Evolutionary conservation across 2,888 invertebrate species (phyloP).

Genomic region (Rhopalosiphum nymphaeae): DNA sequence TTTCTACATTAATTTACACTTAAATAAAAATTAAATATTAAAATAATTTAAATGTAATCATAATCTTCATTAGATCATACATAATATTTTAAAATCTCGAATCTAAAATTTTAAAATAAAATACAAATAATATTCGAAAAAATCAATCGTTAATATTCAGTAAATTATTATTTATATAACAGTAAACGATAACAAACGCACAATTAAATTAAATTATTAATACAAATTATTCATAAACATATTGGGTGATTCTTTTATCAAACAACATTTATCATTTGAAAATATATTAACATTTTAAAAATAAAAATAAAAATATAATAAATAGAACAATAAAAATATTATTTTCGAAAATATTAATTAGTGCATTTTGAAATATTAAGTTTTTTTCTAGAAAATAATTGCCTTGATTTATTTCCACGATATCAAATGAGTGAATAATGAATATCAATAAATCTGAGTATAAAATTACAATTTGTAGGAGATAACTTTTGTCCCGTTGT

Average conservation of each 20-base stretch:
- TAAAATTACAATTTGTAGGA: background rate
- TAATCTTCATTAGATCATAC: background rate
- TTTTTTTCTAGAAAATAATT: no score
- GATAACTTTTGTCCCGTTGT: background rate
- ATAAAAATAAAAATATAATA: no score
- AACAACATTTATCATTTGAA: no score
- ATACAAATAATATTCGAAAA: background rate
- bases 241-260: no score
- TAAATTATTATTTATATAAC: background rate
- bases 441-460: background rate
- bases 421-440: background rate
- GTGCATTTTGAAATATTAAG: no score
- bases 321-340: no score
- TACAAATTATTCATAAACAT: background rate
- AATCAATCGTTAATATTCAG: background rate
- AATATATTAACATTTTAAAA: no score
- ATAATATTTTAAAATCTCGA: background rate
- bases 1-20: background rate
- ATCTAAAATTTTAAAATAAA: background rate
- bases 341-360: no score
- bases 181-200: background rate
- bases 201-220: background rate
- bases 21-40: background rate
- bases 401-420: background rate
- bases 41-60: background rate